Base-by-base conservation (phyloP, 2,113 vertebrate species). In the Sprattus sprattus region DNA sequence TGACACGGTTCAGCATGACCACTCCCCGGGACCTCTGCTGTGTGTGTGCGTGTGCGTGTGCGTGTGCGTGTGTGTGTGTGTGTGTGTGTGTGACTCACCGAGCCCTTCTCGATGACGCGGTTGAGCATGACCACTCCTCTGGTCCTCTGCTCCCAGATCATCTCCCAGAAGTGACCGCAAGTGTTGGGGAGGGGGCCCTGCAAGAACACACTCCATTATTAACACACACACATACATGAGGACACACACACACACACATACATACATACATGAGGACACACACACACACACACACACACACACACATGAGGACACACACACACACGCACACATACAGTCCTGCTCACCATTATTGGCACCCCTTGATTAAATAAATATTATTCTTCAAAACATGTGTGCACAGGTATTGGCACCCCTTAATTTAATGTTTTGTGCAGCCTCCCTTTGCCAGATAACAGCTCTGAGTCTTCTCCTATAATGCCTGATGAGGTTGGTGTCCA, bases 111-210 rank as follows among this genome's bases (percentile, higher is more conserved):
- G 89, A 99, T 96, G 90, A 99, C 96, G 85, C 98, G 95, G 96
- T 99, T 99, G 88, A 99, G 96, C 98, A 99, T 99, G 91, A 99
- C 96, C 4, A 99, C 98, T 9, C 97, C 98, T 25, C 93, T 95
- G 92, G 94, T 97, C 89, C 95, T 96, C 95, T 99, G 98, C 91
- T 99, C 98, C 98, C 98, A 99, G 88, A 99, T 97, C 97, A 99
- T 99, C 95, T 99, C 97, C 98, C 98, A 99, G 45, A 99, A 99
- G 92, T 99, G 97, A 85, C 98, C 98, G 81, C 98, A 99, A 3
- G 98, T 99, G 88, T 96, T 98, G 85, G 98, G 98, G 92, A 99
- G 91, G 85, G 98, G 98, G 89, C 98, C 98, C 98, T 99, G 92
- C 86, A 91, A 88, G 91, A n/a, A 25, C 57, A 64, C 57, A 64